Conservation (phyloP, 2,888 invertebrate genomes). For the Ganaspis brasiliensis region DNA sequence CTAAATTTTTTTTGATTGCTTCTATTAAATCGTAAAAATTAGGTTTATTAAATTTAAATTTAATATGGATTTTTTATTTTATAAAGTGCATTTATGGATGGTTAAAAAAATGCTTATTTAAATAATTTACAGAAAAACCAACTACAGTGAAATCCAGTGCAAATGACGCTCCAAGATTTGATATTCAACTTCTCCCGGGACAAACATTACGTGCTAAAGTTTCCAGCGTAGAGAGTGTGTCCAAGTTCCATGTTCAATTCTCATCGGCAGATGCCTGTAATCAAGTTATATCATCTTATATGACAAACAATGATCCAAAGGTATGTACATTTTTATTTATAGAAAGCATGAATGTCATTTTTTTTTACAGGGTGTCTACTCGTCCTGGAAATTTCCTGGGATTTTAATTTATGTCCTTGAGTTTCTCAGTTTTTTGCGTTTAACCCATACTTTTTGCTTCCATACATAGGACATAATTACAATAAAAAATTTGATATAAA, state of each 20-base stretch:
- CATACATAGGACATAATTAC: too few species aligned
- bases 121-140: constrained; percentile 1
- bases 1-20: too few species aligned
- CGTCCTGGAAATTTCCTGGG: too few species aligned
- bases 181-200: constrained; percentile 78
- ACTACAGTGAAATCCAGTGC: constrained; percentile 28
- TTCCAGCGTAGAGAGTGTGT: constrained; percentile 78
- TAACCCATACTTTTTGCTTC: too few species aligned
- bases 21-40: too few species aligned
- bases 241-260: constrained; percentile 80
- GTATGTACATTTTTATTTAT: constrained; percentile 63
- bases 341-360: neutral
- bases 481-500: too few species aligned
- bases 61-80: too few species aligned
- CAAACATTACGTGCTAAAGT: constrained; percentile 80
- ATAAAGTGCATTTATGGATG: neutral
- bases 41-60: too few species aligned
- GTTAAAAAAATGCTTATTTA: neutral
- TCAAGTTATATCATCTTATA: constrained; percentile 68
- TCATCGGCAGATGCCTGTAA: constrained; percentile 75
- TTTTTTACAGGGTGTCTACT: neutral
- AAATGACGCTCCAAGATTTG: constrained; percentile 70
- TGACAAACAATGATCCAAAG: constrained; percentile 69
- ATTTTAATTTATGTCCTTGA: too few species aligned
- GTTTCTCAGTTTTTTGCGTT: too few species aligned